Base-by-base conservation (phyloP, 1,140 invertebrate genomes). In the Drosophila simulans region DNA sequence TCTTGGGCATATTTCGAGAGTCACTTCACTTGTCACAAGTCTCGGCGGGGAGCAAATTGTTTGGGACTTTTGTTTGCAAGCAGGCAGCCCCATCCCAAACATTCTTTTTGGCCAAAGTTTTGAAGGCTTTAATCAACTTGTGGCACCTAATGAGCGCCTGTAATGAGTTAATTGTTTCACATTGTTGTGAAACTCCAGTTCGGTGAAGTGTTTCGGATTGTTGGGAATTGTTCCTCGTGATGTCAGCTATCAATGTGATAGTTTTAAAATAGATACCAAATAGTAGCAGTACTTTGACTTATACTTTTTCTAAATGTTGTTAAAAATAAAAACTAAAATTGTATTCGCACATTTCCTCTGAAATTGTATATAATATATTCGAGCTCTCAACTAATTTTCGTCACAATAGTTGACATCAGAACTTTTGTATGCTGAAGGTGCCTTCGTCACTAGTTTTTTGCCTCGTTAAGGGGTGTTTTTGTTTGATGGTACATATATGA, bases 61-160 rank as follows among this genome's bases (percentile, higher is more conserved):
- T 45, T 7, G 49, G 40, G 13, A 3, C 39, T 59, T 11, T 40
- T 46, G 22, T 31, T 35, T 55, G 34, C 12, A 15, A 5, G 48
- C 4, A 53, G 12, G 48, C 35, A 5, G 4, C 31, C 31, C 49
- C 17, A 13, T 7, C 11, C 7, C 51, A 43, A 66, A 54, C 65
- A 88, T 88, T 83, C 76, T 77, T 88, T 65, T 45, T 11, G 48
- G 13, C 48, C 63, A 79, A 83, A 65, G 77, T 89, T 88, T 80
- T 80, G 74, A 88, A 83, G 84, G 83, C 83, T 86, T 89, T 89
- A 88, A 89, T 83, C 83, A 88, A 88, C 63, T 88, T 73, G 52
- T 82, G 73, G 53, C 46, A 85, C 79, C 79, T 86, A 86, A 86
- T 88, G 78, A 82, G 80, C 71, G 79, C 59, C 62, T 35, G 71